phyloP scores from a whole-genome alignment of 2,113 vertebrate genomes.

The Amphiprion percula region DNA sequence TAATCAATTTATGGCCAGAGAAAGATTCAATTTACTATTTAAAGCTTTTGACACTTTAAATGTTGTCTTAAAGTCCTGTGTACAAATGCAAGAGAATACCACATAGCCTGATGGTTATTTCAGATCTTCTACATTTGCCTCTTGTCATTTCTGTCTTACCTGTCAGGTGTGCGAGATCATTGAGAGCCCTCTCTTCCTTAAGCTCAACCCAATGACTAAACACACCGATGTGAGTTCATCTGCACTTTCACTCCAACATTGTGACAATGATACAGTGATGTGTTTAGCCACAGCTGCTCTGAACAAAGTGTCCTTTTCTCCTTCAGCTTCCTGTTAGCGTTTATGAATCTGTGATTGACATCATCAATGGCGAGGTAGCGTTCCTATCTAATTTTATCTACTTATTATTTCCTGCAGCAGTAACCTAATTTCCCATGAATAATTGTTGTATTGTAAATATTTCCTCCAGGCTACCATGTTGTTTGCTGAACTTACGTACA shows the following conservation, averaged over 20 bases:
- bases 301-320: slow-evolving; percentile 20
- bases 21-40: no score
- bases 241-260: neutral
- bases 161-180: slow-evolving; percentile 93
- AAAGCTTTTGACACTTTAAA: no score
- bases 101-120: neutral
- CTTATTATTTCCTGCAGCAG: neutral
- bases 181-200: slow-evolving; percentile 94
- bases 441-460: neutral
- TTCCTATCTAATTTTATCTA: neutral
- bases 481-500: slow-evolving; percentile 93
- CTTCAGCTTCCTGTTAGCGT: slow-evolving; percentile 93
- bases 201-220: slow-evolving; percentile 95
- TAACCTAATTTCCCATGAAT: neutral
- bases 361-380: slow-evolving; percentile 93
- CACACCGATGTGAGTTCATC: slow-evolving; percentile 91
- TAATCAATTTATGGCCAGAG: no score
- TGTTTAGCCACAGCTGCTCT: neutral
- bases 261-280: no score
- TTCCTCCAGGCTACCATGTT: slow-evolving; percentile 91
- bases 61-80: neutral
- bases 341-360: slow-evolving; percentile 95
- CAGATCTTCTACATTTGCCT: neutral
- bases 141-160: neutral
- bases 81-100: neutral